These are phyloP conservation scores for Thamnaconus septentrionalis DNA, from an alignment of 2,113 vertebrate genomes.

Conservation along the genomic window DNA sequence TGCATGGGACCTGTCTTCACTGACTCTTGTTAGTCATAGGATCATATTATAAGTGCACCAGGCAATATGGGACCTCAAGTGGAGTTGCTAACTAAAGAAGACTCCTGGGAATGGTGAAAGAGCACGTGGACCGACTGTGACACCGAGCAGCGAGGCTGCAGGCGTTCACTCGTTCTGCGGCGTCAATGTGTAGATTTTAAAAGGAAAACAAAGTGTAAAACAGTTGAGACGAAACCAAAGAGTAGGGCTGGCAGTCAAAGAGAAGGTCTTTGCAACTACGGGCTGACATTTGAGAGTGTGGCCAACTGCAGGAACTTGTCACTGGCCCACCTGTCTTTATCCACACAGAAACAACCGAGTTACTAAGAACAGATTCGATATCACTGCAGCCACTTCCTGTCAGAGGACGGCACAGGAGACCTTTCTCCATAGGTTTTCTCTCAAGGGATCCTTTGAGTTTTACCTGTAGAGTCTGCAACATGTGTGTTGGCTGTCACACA, in stretches of 20 bases:
- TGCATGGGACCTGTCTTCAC: conserved; percentile 35
- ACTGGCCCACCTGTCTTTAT: conserved; percentile 66
- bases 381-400: conserved; percentile 33
- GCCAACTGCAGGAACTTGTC: conserved; percentile 57
- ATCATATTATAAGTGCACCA: conserved; percentile 34
- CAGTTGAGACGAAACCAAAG: conserved; percentile 4
- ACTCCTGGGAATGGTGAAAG: conserved; percentile 25
- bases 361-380: conserved; percentile 44
- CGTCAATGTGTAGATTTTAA: no score
- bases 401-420: conserved; percentile 4
- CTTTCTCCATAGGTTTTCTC: background rate
- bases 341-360: conserved; percentile 56
- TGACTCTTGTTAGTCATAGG: conserved; percentile 35
- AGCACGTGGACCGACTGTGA: conserved; percentile 14
- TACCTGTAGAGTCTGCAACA: no score
- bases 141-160: background rate
- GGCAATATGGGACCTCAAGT: conserved; percentile 19
- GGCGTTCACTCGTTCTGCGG: background rate
- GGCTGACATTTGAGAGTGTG: conserved; percentile 61
- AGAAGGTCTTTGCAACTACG: conserved; percentile 28
- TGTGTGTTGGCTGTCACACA: no score
- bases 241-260: conserved; percentile 15
- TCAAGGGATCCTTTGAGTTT: background rate
- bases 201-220: no score
- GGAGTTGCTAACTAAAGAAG: conserved; percentile 27